Evolutionary conservation across 2,113 vertebrate genomes (phyloP), one percentile per base, ranked within the genome.

Genomic region (Tapirus terrestris): DNA sequence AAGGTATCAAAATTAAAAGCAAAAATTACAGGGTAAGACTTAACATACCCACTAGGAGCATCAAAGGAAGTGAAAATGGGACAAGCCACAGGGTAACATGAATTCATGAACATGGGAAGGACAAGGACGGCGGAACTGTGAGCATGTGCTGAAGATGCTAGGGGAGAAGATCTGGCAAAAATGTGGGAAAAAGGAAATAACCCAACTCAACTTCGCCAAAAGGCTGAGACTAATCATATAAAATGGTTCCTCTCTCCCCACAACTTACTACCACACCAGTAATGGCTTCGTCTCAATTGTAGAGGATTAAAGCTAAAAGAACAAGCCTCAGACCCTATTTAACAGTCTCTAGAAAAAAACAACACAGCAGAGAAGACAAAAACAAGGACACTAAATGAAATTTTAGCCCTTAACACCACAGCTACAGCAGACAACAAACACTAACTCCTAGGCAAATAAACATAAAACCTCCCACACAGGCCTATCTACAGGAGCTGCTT

Each of bases 1-100:
- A 98, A 98, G 97, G 98, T 98, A 98, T 98, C 98, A 98, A 98
- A 98, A 98, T 98, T 97, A 98, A 98, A 96, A 98, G 97, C 98
- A 97, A 97, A 97, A 98, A 98, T 98, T 98, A 98, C 96, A 97
- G 89, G 97, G 63, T 70, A 88, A 98, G 95, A 96, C 93, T 97
- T 96, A 98, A 97, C 95, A 48, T 89, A 98, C 98, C 96, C 97
- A 97, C 89, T 82, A 72, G 95, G 96, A 91, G 96, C 94, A 5
- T 96, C 92, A 89, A 80, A 89, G 53, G 81, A 96, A 95, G 93
- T 94, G 53, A 89, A 91, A 97, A 89, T 93, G 89, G 56, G 77
- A 96, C 97, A 79, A 80, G 83, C 93, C 84, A 96, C 97, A 79
- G 97, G 97, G 95, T 73, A 98, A 31, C 65, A 98, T 95, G 96